Base-by-base conservation (phyloP, 1,140 invertebrate species). In the Aphelenchoides fujianensis region DNA sequence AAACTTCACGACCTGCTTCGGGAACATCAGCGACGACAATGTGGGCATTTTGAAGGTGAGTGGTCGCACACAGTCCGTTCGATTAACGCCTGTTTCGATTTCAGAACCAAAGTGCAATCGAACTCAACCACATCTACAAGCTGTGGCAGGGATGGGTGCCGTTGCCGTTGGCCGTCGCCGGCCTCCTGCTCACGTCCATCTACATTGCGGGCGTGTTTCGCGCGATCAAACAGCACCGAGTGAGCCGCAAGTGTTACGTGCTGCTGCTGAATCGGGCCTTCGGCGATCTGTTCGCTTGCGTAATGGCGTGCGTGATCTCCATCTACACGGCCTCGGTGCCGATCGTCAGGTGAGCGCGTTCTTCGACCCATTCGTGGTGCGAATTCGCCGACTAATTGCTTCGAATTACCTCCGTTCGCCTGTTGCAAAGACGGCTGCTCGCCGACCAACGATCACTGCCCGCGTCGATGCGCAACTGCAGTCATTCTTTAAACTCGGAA, bases 191-290 rank as follows among this genome's bases (percentile, higher is more conserved):
- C n/a, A 75, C 74, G 16, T 55, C 75, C 19, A 66, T 81, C 27
- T 81, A 79, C 41, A 73, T 82, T 28, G 37, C 68, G 5, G 73
- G 70, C 35, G 78, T 79, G 9, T 78, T 64, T 69, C 62, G 64
- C 53, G 79, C 79, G 0, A 82, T 81, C 2, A 79, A 74, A 61
- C 69, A 78, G 23, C 74, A 75, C 32, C 32, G 80, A 63, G 80
- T 81, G 28, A 73, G 69, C 48, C 48, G 79, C 34, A 81, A 81
- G 71, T 77, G 76, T 48, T 81, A 81, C 59, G 74, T 82, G 62
- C 53, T 81, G 23, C 70, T 81, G 3, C 34, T 81, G 31, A 81
- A 81, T 71, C 71, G 79, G 52, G 67, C 80, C 9, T 53, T 80
- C 19, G 79, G 79, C 36, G 79, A 81, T 62, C 35, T 81, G 36